phyloP scores from a whole-genome alignment of 2,797 vertebrate species.

The Mus caroli region DNA sequence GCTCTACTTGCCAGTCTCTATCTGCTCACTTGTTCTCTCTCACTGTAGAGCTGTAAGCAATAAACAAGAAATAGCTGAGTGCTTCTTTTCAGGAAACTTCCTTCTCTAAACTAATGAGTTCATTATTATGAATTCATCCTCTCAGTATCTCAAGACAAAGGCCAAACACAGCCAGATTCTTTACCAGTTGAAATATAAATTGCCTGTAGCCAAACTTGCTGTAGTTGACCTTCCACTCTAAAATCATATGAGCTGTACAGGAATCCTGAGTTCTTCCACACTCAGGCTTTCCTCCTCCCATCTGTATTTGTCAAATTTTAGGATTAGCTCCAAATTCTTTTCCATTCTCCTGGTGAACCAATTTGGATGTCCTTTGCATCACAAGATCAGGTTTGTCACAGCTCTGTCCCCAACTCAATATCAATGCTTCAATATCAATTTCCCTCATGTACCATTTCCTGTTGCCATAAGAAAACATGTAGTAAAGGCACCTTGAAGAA shows the following conservation, averaged over 20 bases:
- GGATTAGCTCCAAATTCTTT: background rate
- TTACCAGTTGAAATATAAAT: background rate
- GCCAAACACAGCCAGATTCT: too few species aligned
- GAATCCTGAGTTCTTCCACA: background rate
- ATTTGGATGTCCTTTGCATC: background rate
- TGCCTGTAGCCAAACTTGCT: background rate
- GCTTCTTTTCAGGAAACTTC: background rate
- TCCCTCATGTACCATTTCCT: background rate
- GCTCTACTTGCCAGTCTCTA: background rate
- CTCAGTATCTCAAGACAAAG: background rate
- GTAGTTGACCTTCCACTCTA: background rate
- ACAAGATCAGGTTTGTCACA: background rate
- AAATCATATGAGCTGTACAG: background rate
- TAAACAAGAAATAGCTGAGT: too few species aligned
- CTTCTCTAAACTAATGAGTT: background rate
- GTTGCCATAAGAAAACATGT: background rate
- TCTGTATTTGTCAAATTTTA: background rate
- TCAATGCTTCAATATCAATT: too few species aligned
- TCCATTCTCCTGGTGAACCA: too few species aligned
- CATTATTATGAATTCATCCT: background rate
- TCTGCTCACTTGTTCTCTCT: background rate
- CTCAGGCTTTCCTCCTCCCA: too few species aligned
- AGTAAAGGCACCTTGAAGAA: too few species aligned
- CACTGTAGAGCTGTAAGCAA: too few species aligned
- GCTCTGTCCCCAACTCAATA: too few species aligned